phyloP scores from a whole-genome alignment of 2,888 invertebrate species.

The Seira musarum region DNA sequence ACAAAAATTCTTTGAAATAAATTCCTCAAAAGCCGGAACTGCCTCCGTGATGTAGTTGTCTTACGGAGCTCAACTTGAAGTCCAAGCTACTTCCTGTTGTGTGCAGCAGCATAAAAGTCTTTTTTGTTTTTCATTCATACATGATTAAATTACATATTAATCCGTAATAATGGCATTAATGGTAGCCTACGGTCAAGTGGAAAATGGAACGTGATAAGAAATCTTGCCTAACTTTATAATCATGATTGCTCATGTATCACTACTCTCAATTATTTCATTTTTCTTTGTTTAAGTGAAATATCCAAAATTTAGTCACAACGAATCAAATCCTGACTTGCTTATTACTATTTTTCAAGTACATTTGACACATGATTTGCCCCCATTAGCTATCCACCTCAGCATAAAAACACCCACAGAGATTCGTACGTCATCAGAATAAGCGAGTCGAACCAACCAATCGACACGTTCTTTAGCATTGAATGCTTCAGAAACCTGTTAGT shows the following conservation, averaged over 20 bases:
- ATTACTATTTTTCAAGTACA: constrained; percentile 43
- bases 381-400: constrained; percentile 53
- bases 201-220: background rate
- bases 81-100: background rate
- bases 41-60: no score
- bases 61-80: no score
- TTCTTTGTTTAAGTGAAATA: background rate
- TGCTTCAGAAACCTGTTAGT: constrained; percentile 58
- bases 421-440: constrained; percentile 44
- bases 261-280: background rate
- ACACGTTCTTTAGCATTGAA: constrained; percentile 46
- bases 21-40: no score
- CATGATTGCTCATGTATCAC: background rate
- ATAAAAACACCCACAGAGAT: constrained; percentile 56
- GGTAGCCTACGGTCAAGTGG: background rate
- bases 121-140: no score
- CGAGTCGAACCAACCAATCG: constrained; percentile 47
- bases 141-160: no score
- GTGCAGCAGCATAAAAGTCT: no score
- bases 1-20: no score
- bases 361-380: constrained; percentile 60
- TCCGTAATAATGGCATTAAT: no score
- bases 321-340: background rate
- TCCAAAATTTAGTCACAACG: background rate
- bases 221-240: background rate